Conservation (phyloP, 2,888 invertebrate genomes). For the Drosophila dives region DNA sequence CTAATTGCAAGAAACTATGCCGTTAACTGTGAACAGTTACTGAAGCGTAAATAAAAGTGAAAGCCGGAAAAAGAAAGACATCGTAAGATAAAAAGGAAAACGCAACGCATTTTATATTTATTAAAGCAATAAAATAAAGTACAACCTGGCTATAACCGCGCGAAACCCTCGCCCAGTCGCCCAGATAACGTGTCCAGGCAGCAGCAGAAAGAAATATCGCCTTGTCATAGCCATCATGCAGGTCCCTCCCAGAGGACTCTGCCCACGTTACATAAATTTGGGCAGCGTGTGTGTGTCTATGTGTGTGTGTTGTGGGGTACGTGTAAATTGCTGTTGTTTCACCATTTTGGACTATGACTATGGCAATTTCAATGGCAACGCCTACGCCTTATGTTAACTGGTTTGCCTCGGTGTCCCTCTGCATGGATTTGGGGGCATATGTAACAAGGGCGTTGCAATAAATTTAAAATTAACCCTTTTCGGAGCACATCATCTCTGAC, state of each 20-base stretch:
- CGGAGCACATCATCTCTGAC: slow-evolving; percentile 70
- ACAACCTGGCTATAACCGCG: slow-evolving; percentile 43
- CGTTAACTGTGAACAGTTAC: slow-evolving; percentile 49
- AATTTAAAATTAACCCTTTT: slow-evolving; percentile 82
- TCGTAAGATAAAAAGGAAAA: slow-evolving; percentile 16
- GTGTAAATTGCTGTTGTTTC: slow-evolving; percentile 59
- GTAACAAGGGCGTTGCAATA: slow-evolving; percentile 70
- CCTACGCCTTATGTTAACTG: slow-evolving; percentile 43
- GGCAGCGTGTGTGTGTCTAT: slow-evolving; percentile 16
- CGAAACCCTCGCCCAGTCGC: slow-evolving; percentile 6
- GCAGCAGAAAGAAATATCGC: slow-evolving; percentile 69
- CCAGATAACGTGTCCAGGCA: slow-evolving; percentile 67
- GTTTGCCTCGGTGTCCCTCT: slow-evolving; percentile 33
- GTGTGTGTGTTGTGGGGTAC: slow-evolving; percentile 16
- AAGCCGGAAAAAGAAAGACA: not conserved
- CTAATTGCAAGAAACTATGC: slow-evolving; percentile 61
- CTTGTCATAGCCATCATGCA: slow-evolving; percentile 70
- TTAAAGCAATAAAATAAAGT: slow-evolving; percentile 80
- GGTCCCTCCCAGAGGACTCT: slow-evolving; percentile 52
- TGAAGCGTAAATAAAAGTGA: slow-evolving; percentile 16
- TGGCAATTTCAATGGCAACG: slow-evolving; percentile 20
- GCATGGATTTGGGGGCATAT: slow-evolving; percentile 57
- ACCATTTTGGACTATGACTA: slow-evolving; percentile 55
- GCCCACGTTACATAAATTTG: slow-evolving; percentile 65
- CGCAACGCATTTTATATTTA: slow-evolving; percentile 72